These are phyloP conservation scores for Phodopus roborovskii DNA, from an alignment of 2,113 vertebrate species.

Conservation along the genomic window DNA sequence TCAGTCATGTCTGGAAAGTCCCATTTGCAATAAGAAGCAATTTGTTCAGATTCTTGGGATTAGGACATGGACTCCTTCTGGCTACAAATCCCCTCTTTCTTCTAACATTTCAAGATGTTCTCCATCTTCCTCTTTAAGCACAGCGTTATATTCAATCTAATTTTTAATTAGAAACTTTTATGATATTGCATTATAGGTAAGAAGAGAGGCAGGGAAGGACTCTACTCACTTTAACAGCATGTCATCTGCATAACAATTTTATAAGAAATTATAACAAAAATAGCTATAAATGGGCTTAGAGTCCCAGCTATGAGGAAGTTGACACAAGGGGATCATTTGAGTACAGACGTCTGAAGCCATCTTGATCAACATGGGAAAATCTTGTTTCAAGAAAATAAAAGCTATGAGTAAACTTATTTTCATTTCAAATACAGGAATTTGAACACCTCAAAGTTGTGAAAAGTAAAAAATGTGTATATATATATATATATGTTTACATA, in stretches of 20 bases:
- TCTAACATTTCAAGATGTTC: neutral
- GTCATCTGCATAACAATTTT: neutral
- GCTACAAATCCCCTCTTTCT: neutral
- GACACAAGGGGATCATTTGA: neutral
- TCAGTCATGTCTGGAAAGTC: neutral
- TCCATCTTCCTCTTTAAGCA: neutral
- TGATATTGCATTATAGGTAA: neutral
- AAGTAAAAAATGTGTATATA: too few relatives aligned
- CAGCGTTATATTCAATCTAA: neutral
- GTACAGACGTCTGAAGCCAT: neutral
- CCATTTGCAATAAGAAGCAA: neutral
- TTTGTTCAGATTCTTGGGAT: neutral
- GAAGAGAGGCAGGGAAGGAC: neutral
- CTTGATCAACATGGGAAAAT: neutral
- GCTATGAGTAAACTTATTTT: neutral
- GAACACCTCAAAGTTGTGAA: neutral
- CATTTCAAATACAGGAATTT: neutral
- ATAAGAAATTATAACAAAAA: neutral
- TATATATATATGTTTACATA: too few relatives aligned
- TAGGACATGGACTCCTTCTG: neutral
- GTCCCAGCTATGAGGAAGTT: neutral
- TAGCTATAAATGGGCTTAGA: neutral
- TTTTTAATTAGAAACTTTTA: neutral
- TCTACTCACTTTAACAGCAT: neutral
- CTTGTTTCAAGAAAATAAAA: neutral